phyloP scores from a whole-genome alignment of 2,797 vertebrate species.

The Acridotheres tristis region DNA sequence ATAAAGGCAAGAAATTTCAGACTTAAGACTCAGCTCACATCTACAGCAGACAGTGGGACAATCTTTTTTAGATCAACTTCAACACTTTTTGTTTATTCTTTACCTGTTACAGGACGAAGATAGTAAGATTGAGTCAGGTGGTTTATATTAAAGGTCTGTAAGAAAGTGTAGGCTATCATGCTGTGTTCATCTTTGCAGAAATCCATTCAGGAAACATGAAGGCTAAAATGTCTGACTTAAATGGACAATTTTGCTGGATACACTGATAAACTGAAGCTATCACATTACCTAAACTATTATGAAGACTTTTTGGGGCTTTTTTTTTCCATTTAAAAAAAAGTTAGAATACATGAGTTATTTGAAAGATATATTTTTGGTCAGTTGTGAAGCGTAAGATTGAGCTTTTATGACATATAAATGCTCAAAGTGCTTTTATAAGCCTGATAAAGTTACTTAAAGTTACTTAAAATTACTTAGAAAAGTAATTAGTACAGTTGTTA shows the following conservation, averaged over 20 bases:
- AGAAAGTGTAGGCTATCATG: not conserved
- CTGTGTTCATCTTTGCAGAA: not conserved
- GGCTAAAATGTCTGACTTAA: not conserved
- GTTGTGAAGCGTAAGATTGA: not conserved
- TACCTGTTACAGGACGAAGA: not conserved
- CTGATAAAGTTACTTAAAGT: not conserved
- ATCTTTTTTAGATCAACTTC: not conserved
- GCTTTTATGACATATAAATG: not conserved
- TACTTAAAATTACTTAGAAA: not conserved
- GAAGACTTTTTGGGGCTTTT: not conserved
- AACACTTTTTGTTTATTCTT: not conserved
- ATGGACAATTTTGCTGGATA: not conserved
- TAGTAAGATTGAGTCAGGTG: not conserved
- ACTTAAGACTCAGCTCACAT: not conserved
- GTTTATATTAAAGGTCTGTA: not conserved
- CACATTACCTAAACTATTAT: not conserved
- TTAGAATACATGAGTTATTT: not conserved
- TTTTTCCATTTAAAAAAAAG: rapidly evolving
- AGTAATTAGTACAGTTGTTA: not conserved
- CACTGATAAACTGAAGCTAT: not conserved
- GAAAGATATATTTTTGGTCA: not conserved
- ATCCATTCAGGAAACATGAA: not conserved
- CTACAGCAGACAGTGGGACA: not conserved
- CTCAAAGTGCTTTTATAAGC: not conserved
- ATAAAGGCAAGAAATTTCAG: not conserved